Conservation (phyloP, 2,113 vertebrate species). For the Brachyhypopomus occidentalis region DNA sequence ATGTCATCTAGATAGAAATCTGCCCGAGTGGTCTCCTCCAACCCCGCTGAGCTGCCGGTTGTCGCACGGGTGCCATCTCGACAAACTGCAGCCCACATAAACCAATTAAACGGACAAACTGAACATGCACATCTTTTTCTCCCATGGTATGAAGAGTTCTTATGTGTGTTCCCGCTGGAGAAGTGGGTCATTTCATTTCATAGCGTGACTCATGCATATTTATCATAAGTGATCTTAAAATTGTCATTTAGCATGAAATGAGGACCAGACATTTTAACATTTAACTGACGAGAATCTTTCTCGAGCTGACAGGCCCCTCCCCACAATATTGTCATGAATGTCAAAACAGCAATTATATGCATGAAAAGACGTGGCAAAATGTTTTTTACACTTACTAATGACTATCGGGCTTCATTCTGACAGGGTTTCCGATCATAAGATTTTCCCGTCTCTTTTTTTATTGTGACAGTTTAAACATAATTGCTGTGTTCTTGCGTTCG, state of each 20-base stretch:
- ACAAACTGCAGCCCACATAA: too few relatives aligned
- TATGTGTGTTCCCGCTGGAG: not conserved
- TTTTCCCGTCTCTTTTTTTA: not conserved
- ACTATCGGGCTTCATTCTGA: conserved; percentile 12
- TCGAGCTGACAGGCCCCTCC: not conserved
- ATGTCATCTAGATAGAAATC: too few relatives aligned
- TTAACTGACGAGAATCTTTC: conserved; percentile 6
- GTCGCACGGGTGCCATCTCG: too few relatives aligned
- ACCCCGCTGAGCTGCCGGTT: too few relatives aligned
- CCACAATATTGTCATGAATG: conserved; percentile 30
- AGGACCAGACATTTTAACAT: too few relatives aligned
- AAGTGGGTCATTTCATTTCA: conserved; percentile 24
- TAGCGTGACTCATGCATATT: conserved; percentile 34
- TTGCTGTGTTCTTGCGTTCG: not conserved
- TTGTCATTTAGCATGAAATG: conserved; percentile 1
- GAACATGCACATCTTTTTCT: too few relatives aligned
- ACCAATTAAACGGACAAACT: too few relatives aligned
- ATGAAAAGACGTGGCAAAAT: conserved; percentile 31
- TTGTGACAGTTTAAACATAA: not conserved
- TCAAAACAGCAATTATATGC: conserved; percentile 34
- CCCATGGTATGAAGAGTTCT: not conserved
- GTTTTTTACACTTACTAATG: conserved; percentile 15
- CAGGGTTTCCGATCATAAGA: not conserved
- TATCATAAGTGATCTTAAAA: conserved; percentile 31
- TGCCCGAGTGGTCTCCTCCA: too few relatives aligned